Base-by-base conservation (phyloP, 2,888 invertebrate genomes). In the Spilosoma lubricipeda region DNA sequence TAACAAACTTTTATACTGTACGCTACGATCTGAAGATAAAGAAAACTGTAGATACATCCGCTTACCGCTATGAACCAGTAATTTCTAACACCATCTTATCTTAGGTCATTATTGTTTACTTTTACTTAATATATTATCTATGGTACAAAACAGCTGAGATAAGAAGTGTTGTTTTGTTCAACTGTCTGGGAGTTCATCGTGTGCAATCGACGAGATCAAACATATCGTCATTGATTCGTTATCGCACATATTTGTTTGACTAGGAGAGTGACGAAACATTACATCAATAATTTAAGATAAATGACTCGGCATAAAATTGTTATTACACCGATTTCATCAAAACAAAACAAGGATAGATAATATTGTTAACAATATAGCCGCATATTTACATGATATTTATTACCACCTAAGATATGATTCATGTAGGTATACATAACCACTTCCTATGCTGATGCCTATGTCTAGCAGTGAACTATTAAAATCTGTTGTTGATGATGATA, bases 101-200 rank as follows among this genome's bases (percentile, higher is more conserved):
- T 63, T 23, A 70, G 70, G 70, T 70, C 70, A 45, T 42, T 27
- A 11, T 20, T 70, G 20, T 45, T 63, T 45, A 70, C 30, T 42
- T 63, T 63, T 30, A 42, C 33, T 36, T 11, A n/a, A 68, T 48
- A 33, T 33, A 70, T 59, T 56, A 69, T 70, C 39, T 27, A 59
- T 42, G 36, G 59, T 27, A 33, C 42, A 63, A 70, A 63, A 70
- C 56, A 70, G 27, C n/a, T 9, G n/a, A 20, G 63, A 56, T 70
- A 59, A 36, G 48, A 59, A 36, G 33, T 56, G 69, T 56, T 56
- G 39, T 70, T 59, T 56, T 70, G 36, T 36, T 56, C 18, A 39
- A 70, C 15, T 39, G 27, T 39, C 36, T 68, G 36, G 2, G 0
- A 33, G n/a, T 56, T 56, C 63, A 68, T 20, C 27, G 63, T 70